phyloP scores from a whole-genome alignment of 2,797 vertebrate genomes.

The Oophaga sylvatica region DNA sequence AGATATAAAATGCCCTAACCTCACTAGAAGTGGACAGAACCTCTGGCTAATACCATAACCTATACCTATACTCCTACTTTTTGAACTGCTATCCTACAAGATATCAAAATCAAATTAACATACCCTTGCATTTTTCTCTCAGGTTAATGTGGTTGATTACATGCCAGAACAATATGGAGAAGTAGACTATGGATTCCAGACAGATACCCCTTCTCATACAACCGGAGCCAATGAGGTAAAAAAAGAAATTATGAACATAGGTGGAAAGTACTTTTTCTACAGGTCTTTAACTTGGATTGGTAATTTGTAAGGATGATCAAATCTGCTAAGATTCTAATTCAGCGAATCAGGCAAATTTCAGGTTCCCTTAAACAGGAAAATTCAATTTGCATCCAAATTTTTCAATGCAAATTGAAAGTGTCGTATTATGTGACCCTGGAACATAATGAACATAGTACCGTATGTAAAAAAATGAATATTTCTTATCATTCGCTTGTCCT shows the following conservation, averaged over 20 bases:
- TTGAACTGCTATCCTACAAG: slow-evolving; percentile 56
- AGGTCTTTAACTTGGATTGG: not conserved
- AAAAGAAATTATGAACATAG: slow-evolving; percentile 1
- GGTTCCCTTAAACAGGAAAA: too few species aligned
- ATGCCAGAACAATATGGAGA: slow-evolving; percentile 81
- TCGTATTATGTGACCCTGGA: too few species aligned
- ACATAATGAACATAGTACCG: too few species aligned
- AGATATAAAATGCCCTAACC: slow-evolving; percentile 78
- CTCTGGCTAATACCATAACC: slow-evolving; percentile 76
- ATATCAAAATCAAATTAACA: slow-evolving; percentile 25
- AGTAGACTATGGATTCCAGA: slow-evolving; percentile 89
- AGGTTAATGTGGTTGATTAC: slow-evolving; percentile 89
- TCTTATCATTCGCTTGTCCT: too few species aligned
- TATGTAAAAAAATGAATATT: too few species aligned
- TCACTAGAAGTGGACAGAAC: slow-evolving; percentile 75
- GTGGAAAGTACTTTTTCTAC: not conserved
- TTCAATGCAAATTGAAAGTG: too few species aligned
- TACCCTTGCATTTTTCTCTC: slow-evolving; percentile 67
- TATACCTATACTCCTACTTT: slow-evolving; percentile 65
- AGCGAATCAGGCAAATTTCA: too few species aligned
- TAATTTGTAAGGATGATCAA: too few species aligned
- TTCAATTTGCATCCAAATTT: too few species aligned
- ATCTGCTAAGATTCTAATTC: too few species aligned
- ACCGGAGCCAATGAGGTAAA: slow-evolving; percentile 90
- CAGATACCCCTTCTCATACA: slow-evolving; percentile 80